phyloP scores from a whole-genome alignment of 2,888 invertebrate genomes.

The Eupeodes latifasciatus region DNA sequence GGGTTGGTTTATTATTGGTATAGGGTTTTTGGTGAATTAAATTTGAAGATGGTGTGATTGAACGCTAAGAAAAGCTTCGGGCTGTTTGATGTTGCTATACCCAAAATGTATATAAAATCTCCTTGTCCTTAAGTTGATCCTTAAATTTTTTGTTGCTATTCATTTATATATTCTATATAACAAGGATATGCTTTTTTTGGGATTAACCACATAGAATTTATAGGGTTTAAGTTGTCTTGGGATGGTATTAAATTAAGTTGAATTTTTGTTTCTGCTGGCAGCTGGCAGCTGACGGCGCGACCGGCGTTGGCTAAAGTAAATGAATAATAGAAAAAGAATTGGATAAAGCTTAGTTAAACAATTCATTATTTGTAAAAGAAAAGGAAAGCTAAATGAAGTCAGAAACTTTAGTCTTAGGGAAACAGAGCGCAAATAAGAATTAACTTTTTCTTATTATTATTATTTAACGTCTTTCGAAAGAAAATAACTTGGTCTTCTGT shows the following conservation, averaged over 20 bases:
- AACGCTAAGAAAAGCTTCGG: conserved; percentile 22
- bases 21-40: conserved; percentile 6
- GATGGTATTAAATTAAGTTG: conserved; percentile 40
- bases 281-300: too few species aligned
- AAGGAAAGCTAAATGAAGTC: not conserved
- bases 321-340: not conserved
- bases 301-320: not conserved
- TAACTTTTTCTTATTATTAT: too few species aligned
- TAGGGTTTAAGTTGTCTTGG: conserved; percentile 20
- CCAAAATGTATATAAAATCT: not conserved
- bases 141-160: not conserved
- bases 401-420: not conserved
- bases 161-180: not conserved
- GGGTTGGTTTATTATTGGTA: not conserved
- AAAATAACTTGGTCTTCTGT: too few species aligned
- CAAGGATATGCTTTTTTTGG: conserved; percentile 22
- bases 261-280: not conserved
- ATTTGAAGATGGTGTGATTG: conserved; percentile 35
- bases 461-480: too few species aligned
- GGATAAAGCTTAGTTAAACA: not conserved
- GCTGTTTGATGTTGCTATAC: not conserved
- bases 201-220: conserved; percentile 15
- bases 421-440: not conserved
- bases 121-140: not conserved
- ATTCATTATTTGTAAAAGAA: too few species aligned